Percentiles rank a stretch among this genome's conserved stretches.
Conservation (phyloP, 2,113 vertebrate species). For the Alligator sinensis region DNA sequence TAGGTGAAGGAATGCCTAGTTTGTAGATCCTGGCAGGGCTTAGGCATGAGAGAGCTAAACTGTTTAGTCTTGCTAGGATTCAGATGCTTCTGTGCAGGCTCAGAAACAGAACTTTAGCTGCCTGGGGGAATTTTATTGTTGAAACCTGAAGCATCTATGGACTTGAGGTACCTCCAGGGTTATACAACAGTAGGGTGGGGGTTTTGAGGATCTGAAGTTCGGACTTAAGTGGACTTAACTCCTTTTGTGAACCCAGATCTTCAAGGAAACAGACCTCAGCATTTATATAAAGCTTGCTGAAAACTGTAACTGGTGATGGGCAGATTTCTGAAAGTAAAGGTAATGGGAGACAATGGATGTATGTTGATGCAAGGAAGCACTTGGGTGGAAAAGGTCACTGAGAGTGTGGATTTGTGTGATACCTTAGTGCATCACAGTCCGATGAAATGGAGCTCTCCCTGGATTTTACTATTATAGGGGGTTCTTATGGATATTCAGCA, state of each 20-base stretch:
- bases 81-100: neutral
- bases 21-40: neutral
- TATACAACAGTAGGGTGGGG: conserved; percentile 7
- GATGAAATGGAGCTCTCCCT: conserved; percentile 14
- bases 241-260: neutral
- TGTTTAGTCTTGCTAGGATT: neutral
- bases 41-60: neutral
- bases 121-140: neutral
- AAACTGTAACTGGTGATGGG: neutral
- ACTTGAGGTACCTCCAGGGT: conserved; percentile 13
- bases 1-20: neutral
- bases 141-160: neutral
- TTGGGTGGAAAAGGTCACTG: neutral
- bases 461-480: rapidly evolving
- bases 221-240: neutral
- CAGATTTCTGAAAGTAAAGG: neutral
- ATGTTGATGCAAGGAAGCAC: neutral
- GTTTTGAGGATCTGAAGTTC: conserved; percentile 5
- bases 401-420: neutral
- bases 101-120: neutral
- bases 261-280: neutral
- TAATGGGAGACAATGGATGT: neutral
- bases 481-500: neutral
- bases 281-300: neutral
- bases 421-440: neutral